Percentiles rank a stretch among this genome's conserved stretches.
These are phyloP conservation scores for Pyxicephalus adspersus DNA, from an alignment of 2,113 vertebrate genomes.

Conservation along the genomic window DNA sequence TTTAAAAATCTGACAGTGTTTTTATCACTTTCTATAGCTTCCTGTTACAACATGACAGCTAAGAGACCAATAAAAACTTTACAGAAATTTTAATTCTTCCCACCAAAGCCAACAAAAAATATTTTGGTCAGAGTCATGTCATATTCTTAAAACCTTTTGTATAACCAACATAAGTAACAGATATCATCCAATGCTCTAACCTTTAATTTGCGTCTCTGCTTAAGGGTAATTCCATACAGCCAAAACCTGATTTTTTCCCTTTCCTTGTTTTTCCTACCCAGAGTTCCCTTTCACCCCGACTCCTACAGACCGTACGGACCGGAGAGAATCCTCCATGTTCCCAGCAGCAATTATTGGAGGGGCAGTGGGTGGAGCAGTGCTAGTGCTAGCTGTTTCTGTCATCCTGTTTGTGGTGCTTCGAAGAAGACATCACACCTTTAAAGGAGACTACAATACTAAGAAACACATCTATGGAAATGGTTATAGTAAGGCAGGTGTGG, in stretches of 20 bases:
- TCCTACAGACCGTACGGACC: slow-evolving; percentile 68
- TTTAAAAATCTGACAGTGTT: too few relatives aligned
- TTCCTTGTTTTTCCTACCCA: slow-evolving; percentile 98
- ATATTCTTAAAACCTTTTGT: too few relatives aligned
- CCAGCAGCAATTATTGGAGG: slow-evolving; percentile 86
- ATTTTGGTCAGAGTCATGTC: too few relatives aligned
- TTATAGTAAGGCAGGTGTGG: slow-evolving; percentile 91
- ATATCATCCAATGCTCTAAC: background rate
- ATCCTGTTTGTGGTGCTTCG: slow-evolving; percentile 89
- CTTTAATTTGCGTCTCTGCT: slow-evolving; percentile 57
- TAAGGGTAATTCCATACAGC: slow-evolving; percentile 62
- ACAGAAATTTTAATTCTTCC: too few relatives aligned
- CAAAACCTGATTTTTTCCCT: slow-evolving; percentile 84
- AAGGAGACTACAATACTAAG: slow-evolving; percentile 99
- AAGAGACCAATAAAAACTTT: too few relatives aligned
- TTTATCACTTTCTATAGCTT: too few relatives aligned
- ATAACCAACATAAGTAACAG: background rate
- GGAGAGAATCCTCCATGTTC: slow-evolving; percentile 73
- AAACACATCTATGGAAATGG: slow-evolving; percentile 97
- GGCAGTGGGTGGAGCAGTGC: slow-evolving; percentile 83
- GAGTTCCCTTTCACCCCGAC: slow-evolving; percentile 88
- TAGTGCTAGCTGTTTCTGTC: slow-evolving; percentile 81
- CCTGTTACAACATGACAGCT: too few relatives aligned
- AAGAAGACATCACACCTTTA: slow-evolving; percentile 95
- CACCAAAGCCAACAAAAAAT: too few relatives aligned